phyloP scores from a whole-genome alignment of 2,797 vertebrate species.

The Enoplosus armatus region DNA sequence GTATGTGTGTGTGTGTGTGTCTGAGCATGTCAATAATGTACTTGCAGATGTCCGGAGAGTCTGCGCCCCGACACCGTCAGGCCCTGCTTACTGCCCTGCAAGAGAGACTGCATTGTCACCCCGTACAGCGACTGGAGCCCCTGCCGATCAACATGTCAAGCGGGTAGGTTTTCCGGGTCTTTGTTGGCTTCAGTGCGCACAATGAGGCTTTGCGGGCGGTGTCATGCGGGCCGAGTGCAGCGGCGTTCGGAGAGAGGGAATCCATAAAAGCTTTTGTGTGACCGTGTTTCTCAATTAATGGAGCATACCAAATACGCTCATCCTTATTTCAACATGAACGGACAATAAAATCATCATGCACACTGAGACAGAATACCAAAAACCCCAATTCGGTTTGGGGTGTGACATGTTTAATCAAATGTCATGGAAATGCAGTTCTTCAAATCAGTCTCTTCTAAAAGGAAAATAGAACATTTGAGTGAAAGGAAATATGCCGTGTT shows the following conservation, averaged over 20 bases:
- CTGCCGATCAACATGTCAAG: conserved; percentile 89
- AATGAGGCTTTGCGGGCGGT: not conserved
- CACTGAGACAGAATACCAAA: not conserved
- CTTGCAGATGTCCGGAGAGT: conserved; percentile 93
- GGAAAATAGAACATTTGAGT: too few relatives aligned
- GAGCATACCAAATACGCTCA: not conserved
- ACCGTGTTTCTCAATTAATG: not conserved
- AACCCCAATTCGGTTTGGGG: not conserved
- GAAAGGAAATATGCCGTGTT: too few relatives aligned
- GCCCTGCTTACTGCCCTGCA: conserved; percentile 95
- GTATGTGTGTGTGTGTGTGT: conserved; percentile 26
- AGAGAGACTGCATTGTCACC: conserved; percentile 93
- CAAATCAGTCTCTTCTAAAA: not conserved
- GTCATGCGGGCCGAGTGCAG: not conserved
- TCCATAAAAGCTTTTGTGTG: not conserved
- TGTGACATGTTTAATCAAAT: conserved; percentile 17
- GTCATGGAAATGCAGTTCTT: not conserved
- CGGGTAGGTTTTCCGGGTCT: conserved; percentile 85
- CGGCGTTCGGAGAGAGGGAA: not conserved
- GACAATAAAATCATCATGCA: not conserved
- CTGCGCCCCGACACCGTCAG: conserved; percentile 95
- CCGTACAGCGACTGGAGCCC: conserved; percentile 95
- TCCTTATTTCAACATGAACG: conserved; percentile 21
- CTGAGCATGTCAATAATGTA: conserved; percentile 49
- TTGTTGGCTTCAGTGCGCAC: not conserved